These are phyloP conservation scores for Luperina nickerlii DNA, from an alignment of 2,888 invertebrate species.

Conservation along the genomic window DNA sequence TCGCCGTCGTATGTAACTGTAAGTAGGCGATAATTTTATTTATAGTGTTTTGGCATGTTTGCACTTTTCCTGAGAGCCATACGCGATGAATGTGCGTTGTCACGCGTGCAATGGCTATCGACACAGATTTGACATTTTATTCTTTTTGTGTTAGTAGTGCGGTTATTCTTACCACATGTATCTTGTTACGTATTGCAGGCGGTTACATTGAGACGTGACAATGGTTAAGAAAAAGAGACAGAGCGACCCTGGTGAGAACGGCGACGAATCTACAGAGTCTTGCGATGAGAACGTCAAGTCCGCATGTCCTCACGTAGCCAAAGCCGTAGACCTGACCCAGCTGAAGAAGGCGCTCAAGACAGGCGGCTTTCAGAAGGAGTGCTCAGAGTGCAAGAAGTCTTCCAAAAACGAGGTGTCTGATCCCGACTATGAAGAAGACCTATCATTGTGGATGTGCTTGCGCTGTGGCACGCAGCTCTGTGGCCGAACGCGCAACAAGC, in stretches of 20 bases:
- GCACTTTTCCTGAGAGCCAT: conserved; percentile 64
- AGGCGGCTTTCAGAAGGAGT: conserved; percentile 89
- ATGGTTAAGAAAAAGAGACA: conserved; percentile 95
- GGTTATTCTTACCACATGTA: conserved; percentile 89
- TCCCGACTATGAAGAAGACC: conserved; percentile 88
- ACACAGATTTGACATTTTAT: conserved; percentile 89
- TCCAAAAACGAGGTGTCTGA: conserved; percentile 82
- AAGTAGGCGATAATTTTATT: conserved; percentile 77
- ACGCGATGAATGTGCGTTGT: conserved; percentile 87
- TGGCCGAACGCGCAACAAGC: conserved; percentile 92
- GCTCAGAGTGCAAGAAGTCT: conserved; percentile 90
- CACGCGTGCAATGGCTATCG: conserved; percentile 90
- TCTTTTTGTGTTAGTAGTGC: conserved; percentile 87
- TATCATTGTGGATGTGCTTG: conserved; percentile 94
- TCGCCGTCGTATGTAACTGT: conserved; percentile 83
- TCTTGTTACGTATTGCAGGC: conserved; percentile 89
- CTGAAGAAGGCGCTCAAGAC: conserved; percentile 90
- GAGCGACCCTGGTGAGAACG: conserved; percentile 91
- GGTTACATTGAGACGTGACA: conserved; percentile 81
- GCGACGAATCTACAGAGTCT: conserved; percentile 93
- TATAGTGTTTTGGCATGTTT: conserved; percentile 63
- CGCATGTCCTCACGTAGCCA: conserved; percentile 93
- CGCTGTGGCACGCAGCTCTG: conserved; percentile 95
- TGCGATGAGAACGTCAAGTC: conserved; percentile 92
- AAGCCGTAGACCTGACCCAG: conserved; percentile 91